phyloP scores from a whole-genome alignment of 92 coral and sea anemone species.

The Blastomussa wellsi region DNA sequence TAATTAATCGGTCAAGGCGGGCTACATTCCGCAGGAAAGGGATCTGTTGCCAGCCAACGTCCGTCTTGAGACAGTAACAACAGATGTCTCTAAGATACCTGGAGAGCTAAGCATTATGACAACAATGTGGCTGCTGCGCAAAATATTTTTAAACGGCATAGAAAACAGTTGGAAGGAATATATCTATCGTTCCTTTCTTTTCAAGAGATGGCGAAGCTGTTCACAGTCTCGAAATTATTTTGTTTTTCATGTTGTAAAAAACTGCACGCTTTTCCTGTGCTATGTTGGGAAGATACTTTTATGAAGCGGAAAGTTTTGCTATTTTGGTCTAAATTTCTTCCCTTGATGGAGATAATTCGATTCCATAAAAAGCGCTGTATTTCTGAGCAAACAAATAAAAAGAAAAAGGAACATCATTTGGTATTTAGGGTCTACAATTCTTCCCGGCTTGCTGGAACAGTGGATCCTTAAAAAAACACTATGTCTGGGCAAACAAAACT shows the following conservation, averaged over 20 bases:
- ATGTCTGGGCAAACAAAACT: neutral
- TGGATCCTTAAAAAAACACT: no score
- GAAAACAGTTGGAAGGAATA: neutral
- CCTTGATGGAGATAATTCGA: neutral
- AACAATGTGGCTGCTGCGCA: neutral
- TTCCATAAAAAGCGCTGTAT: neutral
- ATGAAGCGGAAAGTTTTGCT: neutral
- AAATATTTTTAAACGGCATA: neutral
- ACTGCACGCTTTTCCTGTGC: neutral
- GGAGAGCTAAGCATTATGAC: no score
- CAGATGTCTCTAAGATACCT: constrained; percentile 15
- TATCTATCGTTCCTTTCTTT: neutral
- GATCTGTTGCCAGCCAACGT: constrained; percentile 28
- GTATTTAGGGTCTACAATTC: no score
- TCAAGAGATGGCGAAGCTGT: neutral
- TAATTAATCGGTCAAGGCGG: neutral
- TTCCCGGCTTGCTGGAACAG: no score
- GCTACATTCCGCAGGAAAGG: constrained; percentile 11
- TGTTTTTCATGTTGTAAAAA: neutral
- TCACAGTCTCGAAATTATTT: neutral
- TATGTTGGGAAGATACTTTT: neutral
- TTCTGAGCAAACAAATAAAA: neutral
- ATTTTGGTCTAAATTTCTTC: neutral
- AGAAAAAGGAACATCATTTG: no score
- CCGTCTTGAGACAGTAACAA: neutral